Evolutionary conservation across 2,888 invertebrate genomes (phyloP), one percentile per base, ranked within the genome.

Genomic region (Polietes domitor): DNA sequence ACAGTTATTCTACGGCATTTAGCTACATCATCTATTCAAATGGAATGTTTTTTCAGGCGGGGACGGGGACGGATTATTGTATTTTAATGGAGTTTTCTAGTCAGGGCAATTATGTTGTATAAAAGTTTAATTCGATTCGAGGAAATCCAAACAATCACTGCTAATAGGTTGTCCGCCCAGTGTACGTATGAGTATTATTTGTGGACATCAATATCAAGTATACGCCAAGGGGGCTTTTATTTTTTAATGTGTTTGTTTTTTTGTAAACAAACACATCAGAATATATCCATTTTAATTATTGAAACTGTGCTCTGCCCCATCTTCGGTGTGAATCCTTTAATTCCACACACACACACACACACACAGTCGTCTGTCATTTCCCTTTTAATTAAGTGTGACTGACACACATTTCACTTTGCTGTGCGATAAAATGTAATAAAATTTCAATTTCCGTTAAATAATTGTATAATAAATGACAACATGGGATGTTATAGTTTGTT

Each of bases 41-140:
- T 77, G 53, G 63, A 37, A 37, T 32, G 32, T 32, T 32, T 5
- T 5, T 32, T n/a, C 7, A 5, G 32, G 15, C n/a, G 58, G 26
- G 15, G 26, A 15, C n/a, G 2, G 50, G 19, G 15, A 26, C 1
- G 32, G 32, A 32, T 17, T 41, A 41, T 68, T n/a, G 21, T 15
- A 43, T 24, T 32, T 32, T 83, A 83, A 83, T 83, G 73, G 80
- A 80, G 15, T 80, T 83, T 47, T 63, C 19, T 83, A 74, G 73
- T 83, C 77, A 63, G 61, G 17, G 10, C 73, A 80, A 83, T 74
- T 63, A 74, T 37, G 32, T 63, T 15, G 53, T 10, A 77, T 80
- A 74, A 74, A 83, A 73, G 55, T 77, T 77, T 77, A 83, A 83
- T 77, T 28, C 58, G 21, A 50, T 37, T n/a, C 43, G 50, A 37